Evolutionary conservation across 2,113 vertebrate species (phyloP), one percentile per base, ranked within the genome.

Genomic region (Varanus komodoensis): DNA sequence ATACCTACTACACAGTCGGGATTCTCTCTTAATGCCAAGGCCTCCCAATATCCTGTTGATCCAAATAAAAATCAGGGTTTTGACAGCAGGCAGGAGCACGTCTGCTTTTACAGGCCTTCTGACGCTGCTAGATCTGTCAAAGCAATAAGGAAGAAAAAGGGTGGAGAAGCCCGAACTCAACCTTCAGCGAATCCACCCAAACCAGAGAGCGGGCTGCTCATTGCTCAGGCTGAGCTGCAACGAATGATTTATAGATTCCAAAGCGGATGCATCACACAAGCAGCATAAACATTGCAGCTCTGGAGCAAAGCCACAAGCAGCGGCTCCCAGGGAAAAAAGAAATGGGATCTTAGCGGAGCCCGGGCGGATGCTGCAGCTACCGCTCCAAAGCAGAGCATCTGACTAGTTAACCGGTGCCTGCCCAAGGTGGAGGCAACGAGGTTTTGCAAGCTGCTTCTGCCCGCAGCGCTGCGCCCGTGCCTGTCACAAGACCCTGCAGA

Each of bases 401-500:
- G 7, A 82, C 6, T 29, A 0, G 38, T 96, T 95, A 95, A 96
- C 94, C 91, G 88, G 93, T 94, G 90, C 91, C 86, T 94, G 92
- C 84, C 89, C 90, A 21, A 0, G 44, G 11, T 11, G 2, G 68
- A 50, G 67, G 86, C 82, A 0, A 1, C 0, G 2, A 17, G 32
- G 38, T 44, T 44, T 44, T 44, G 38, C 38, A 44, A 44, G 38
- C 38, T 44, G 23, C 4, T 38, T 38, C 23, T 91, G 87, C 48
- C 61, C 0, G 0, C 21, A 29, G 75, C 75, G 88, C 73, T 29
- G 3, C 8, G 23, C 3, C 3, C n/a, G 82, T 79, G 89, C 8
- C 69, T n/a, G 84, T 48, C 95, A 87, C 87, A 1, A 38, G 93
- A 84, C 73, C 82, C 25, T 34, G 38, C 38, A 44, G 38, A 3